Percentiles rank a stretch among this genome's conserved stretches.
Evolutionary conservation across 2,113 vertebrate species (phyloP).

Genomic region (Aramus guarauna): DNA sequence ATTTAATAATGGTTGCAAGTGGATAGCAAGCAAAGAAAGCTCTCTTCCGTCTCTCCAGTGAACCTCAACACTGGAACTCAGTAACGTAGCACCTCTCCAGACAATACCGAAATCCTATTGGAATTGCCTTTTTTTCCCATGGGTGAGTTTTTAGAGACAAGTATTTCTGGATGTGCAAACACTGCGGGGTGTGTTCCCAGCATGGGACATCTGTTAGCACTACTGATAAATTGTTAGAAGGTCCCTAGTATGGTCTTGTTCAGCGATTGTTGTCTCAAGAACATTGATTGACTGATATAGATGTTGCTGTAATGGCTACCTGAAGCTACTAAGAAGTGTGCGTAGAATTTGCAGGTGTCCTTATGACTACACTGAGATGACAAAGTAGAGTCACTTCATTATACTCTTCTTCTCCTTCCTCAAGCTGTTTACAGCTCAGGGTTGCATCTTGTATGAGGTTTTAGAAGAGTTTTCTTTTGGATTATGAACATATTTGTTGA

Average conservation of each 20-base stretch:
- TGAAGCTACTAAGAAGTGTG: neutral
- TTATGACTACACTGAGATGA: neutral
- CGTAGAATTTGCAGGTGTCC: neutral
- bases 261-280: neutral
- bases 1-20: neutral
- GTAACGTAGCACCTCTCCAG: neutral
- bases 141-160: neutral
- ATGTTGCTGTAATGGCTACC: neutral
- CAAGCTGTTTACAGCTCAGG: neutral
- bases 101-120: neutral
- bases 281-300: neutral
- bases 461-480: neutral
- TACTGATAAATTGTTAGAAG: neutral
- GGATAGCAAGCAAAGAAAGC: neutral
- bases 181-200: neutral
- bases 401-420: neutral
- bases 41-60: neutral
- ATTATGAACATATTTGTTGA: neutral
- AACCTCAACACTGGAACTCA: neutral
- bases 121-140: neutral
- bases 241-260: neutral
- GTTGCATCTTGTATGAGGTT: neutral
- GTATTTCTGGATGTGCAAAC: neutral
- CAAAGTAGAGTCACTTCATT: neutral
- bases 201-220: fast-evolving